These are phyloP conservation scores for Sprattus sprattus DNA, from an alignment of 2,113 vertebrate genomes.

Conservation along the genomic window DNA sequence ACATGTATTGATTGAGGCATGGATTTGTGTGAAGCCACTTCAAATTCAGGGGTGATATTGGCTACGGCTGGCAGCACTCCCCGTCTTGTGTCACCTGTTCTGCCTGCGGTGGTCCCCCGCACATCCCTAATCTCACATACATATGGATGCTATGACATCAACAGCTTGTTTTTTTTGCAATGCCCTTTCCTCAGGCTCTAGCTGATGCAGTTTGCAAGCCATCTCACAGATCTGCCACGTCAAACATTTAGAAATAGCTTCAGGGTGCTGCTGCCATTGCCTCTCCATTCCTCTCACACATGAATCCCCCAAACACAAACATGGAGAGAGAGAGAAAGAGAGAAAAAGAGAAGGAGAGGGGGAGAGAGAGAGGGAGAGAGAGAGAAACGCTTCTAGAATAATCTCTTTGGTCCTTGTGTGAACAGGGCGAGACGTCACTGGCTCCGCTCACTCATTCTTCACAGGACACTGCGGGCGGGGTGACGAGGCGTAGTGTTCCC, in stretches of 20 bases:
- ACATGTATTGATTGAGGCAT: neutral
- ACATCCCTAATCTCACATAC: neutral
- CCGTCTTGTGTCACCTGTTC: neutral
- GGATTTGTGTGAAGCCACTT: neutral
- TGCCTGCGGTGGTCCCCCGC: neutral
- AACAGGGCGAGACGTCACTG: conserved; percentile 29
- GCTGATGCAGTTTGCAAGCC: neutral
- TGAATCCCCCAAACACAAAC: neutral
- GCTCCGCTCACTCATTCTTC: conserved; percentile 36
- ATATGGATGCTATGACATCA: neutral
- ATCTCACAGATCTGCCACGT: neutral
- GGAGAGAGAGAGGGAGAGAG: neutral
- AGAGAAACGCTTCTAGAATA: no score
- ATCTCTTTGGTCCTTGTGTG: neutral
- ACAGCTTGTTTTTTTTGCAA: neutral
- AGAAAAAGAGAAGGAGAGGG: neutral
- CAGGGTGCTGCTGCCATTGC: neutral
- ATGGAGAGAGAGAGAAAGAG: neutral
- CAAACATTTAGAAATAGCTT: neutral
- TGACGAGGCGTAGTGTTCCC: conserved; percentile 18
- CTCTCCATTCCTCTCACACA: neutral
- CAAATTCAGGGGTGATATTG: neutral
- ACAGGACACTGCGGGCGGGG: conserved; percentile 2
- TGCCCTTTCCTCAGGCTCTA: neutral
- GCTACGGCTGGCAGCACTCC: neutral